Base-by-base conservation (phyloP, 2,888 invertebrate genomes). In the Bombylius discolor region DNA sequence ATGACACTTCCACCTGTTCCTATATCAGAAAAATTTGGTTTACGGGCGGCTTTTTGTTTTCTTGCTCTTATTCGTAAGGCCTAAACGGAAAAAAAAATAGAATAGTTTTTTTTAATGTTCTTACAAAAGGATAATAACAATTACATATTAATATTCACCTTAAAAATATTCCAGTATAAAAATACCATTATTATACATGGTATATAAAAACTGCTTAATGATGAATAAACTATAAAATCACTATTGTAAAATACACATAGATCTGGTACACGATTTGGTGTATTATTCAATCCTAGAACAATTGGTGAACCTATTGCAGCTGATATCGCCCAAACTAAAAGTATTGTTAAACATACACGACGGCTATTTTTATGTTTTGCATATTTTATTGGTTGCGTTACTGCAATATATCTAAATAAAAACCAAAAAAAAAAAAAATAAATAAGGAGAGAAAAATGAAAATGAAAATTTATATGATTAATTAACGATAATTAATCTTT, bases 131-230 rank as follows among this genome's bases (percentile, higher is more conserved):
- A 11, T 42, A 11, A 11, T 42, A 42, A 42, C 8, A 42, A 11
- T 39, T 39, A 9, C 11, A 39, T 4, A 39, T 39, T 39, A 33
- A 50, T 44, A 72, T 81, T 78, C 65, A 96, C 95, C 84, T 89
- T 89, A 79, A 99, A 98, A 77, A 99, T 98, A 77, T 84, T 89
- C 79, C 91, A 95, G 76, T 98, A 98, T 58, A 98, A 85, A 74
- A 91, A 91, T 75, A 98, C 90, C 96, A 99, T 98, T 71, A 97
- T 91, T 70, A 96, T 86, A 73, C 97, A 92, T 45, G 99, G 99
- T 68, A 99, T 95, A 77, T 96, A 99, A 82, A 99, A 99, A 67
- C 98, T 98, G 63, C 93, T 92, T 64, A 99, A 81, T 55, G 98
- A 98, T 13, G 97, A 98, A 77, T 93, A 96, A 69, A 99, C 89